Percentiles rank a stretch among this genome's conserved stretches.
Conservation (phyloP, 2,888 invertebrate genomes). For the Trichogramma dendrolimi region DNA sequence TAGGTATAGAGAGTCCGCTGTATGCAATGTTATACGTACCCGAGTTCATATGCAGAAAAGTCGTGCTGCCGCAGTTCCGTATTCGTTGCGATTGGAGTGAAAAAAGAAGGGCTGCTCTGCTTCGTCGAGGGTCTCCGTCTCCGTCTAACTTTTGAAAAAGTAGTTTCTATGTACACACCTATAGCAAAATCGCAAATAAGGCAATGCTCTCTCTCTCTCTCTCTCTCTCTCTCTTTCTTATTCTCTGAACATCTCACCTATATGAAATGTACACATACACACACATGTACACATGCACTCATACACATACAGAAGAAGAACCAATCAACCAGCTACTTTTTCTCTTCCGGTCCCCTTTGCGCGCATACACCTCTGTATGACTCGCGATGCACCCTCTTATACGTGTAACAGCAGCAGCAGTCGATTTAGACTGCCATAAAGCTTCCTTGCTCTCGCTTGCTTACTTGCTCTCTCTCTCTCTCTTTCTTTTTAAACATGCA, state of each 20-base stretch:
- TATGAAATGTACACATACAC: too few species aligned
- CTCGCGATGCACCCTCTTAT: background rate
- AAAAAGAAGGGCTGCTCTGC: too few species aligned
- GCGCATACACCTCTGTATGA: background rate
- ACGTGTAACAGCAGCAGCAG: too few species aligned
- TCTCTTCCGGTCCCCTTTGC: constrained; percentile 7
- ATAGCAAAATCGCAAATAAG: background rate
- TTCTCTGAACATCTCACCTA: background rate
- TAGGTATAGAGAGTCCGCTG: too few species aligned
- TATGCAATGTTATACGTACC: too few species aligned
- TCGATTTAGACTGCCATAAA: too few species aligned
- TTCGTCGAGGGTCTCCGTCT: too few species aligned
- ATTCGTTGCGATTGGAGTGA: too few species aligned
- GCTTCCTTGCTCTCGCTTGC: background rate
- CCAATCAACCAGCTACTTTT: constrained; percentile 14
- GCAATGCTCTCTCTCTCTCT: background rate
- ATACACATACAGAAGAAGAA: background rate
- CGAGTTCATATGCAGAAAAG: too few species aligned
- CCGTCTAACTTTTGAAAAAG: constrained; percentile 5
- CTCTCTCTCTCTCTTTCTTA: background rate
- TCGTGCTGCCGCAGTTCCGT: too few species aligned
- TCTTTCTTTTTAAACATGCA: background rate
- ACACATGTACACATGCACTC: too few species aligned
- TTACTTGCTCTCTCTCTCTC: background rate
- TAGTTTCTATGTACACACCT: too few species aligned